Base-by-base conservation (phyloP, 2,888 invertebrate genomes). In the Drosophila silvestris region DNA sequence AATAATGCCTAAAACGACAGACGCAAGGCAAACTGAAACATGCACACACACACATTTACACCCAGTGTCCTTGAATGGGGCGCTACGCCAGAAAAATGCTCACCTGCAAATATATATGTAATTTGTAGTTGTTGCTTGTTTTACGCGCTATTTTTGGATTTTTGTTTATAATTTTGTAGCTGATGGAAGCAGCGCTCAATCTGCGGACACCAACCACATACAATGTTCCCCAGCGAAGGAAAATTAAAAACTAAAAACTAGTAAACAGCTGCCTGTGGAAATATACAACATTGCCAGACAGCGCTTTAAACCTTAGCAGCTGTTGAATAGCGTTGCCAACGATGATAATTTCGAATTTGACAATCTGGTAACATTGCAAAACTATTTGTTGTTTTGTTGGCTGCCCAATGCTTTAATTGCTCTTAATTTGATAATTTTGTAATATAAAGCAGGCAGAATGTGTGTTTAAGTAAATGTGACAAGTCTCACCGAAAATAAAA, bases 71-170 rank as follows among this genome's bases (percentile, higher is more conserved):
- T 90, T 85, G 85, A 89, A 64, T 53, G 64, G 16, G 53, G 77
- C 41, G 53, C 60, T 44, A 59, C 26, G 57, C 30, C 30, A 56
- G 52, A 76, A 80, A 73, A 74, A 63, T 44, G 64, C 91, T 91
- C 84, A 91, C 91, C 89, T 87, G 91, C 73, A 76, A 51, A 68
- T 44, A 32, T 58, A 10, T 72, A 60, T 70, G 37, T 62, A 79
- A 74, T 74, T 78, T 74, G 72, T 56, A 63, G 58, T 57, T 70
- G 67, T 68, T 72, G 89, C 61, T 65, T 57, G 50, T 65, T 74
- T 61, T 64, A 67, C 16, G 58, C 65, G 72, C 90, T 87, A 87
- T 87, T 90, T 87, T 87, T 85, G 90, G 91, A 73, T 79, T 81
- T 79, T 88, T 87, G 86, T 87, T 87, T 87, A 87, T 91, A 77